These are phyloP conservation scores for Garrulus glandarius DNA, from an alignment of 2,797 vertebrate genomes.

Conservation along the genomic window DNA sequence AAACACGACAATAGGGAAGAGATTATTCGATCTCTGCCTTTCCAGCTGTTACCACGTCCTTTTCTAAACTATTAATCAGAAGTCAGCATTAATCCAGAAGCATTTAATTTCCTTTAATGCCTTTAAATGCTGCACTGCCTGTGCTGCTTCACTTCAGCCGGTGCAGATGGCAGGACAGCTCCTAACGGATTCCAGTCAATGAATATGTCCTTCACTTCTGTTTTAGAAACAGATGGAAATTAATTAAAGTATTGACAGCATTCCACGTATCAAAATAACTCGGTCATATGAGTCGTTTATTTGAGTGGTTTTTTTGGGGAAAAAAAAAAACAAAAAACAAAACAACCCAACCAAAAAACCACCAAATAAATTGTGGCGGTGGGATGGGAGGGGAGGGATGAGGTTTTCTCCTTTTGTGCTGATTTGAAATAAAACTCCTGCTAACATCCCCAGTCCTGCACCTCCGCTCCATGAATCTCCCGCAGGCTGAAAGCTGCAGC, in stretches of 20 bases:
- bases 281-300: neutral
- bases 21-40: neutral
- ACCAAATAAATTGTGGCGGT: fast-evolving
- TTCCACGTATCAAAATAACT: neutral
- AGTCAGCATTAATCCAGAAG: conserved; percentile 4
- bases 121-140: neutral
- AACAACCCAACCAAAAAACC: no score
- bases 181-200: neutral
- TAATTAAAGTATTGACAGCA: conserved; percentile 38
- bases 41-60: neutral
- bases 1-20: neutral
- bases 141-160: neutral
- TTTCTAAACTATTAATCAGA: conserved; percentile 10
- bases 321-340: no score
- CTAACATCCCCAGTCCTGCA: neutral
- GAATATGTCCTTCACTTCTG: conserved; percentile 5
- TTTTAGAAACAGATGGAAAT: conserved; percentile 43
- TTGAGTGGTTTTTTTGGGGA: neutral
- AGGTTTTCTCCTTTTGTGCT: neutral
- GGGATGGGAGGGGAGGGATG: neutral
- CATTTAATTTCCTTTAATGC: neutral
- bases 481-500: neutral
- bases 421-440: neutral
- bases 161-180: conserved; percentile 46
- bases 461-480: fast-evolving